Conservation (phyloP, 2,797 vertebrate species). For the Sebastes hubbsi region DNA sequence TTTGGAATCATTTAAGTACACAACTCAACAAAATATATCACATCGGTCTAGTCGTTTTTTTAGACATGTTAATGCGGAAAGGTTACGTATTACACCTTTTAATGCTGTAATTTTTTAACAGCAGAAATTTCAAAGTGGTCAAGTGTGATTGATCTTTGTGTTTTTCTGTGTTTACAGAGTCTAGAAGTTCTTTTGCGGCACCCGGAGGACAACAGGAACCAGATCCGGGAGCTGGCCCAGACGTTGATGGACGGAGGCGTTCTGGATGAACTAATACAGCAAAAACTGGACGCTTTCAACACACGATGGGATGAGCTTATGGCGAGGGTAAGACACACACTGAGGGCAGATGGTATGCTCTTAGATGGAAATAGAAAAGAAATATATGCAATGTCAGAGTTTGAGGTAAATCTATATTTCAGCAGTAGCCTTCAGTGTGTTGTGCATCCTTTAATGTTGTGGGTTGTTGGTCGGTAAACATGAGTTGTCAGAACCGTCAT, state of each 20-base stretch:
- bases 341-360: not conserved
- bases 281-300: slow-evolving; percentile 95
- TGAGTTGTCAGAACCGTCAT: not conserved
- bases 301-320: slow-evolving; percentile 93
- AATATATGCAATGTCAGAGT: not conserved
- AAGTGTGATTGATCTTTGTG: not conserved
- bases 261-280: slow-evolving; percentile 94
- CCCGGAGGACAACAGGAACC: slow-evolving; percentile 96
- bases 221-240: slow-evolving; percentile 94
- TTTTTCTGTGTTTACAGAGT: slow-evolving; percentile 76
- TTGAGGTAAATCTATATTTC: not conserved
- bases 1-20: not conserved
- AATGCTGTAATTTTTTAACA: too few relatives aligned
- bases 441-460: not conserved
- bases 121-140: not conserved
- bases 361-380: not conserved
- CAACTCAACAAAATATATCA: not conserved
- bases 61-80: not conserved
- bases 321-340: slow-evolving; percentile 84
- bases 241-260: slow-evolving; percentile 97
- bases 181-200: slow-evolving; percentile 89
- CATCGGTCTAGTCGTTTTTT: not conserved
- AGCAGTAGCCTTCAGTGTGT: not conserved
- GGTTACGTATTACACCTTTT: not conserved
- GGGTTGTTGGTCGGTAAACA: not conserved